Evolutionary conservation across 2,888 invertebrate genomes (phyloP).

Genomic region (Phragmatobia fuliginosa): DNA sequence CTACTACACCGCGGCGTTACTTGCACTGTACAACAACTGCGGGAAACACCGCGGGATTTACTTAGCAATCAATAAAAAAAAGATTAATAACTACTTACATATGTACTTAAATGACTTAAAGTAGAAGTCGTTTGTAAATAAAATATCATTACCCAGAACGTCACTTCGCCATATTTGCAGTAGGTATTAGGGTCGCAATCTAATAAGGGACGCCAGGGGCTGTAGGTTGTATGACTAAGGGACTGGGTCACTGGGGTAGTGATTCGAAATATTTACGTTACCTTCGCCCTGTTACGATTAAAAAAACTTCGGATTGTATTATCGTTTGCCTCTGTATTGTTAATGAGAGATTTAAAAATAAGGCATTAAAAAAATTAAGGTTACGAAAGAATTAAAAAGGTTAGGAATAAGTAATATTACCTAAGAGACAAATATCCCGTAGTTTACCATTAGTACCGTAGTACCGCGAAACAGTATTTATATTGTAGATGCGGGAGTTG

Average conservation of each 20-base stretch:
- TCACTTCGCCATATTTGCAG: slow-evolving; percentile 3
- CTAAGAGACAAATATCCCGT: too few relatives aligned
- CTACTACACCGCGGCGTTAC: too few relatives aligned
- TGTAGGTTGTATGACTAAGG: not conserved
- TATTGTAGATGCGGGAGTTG: too few relatives aligned
- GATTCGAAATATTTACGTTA: not conserved
- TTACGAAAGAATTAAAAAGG: too few relatives aligned
- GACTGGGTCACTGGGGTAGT: slow-evolving; percentile 9
- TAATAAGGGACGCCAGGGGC: not conserved
- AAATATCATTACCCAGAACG: not conserved
- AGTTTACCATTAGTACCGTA: too few relatives aligned
- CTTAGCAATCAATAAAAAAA: not conserved
- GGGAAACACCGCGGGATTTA: too few relatives aligned
- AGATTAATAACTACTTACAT: not conserved
- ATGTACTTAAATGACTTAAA: not conserved
- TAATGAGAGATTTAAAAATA: not conserved
- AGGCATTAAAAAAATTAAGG: too few relatives aligned
- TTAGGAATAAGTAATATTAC: too few relatives aligned
- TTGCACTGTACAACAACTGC: too few relatives aligned
- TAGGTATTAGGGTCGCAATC: not conserved
- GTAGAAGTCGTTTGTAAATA: not conserved
- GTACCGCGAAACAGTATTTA: too few relatives aligned
- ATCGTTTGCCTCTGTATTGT: not conserved
- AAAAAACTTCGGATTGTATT: not conserved
- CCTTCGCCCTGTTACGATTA: not conserved